Evolutionary conservation across 92 coral and sea anemone species (phyloP).

Genomic region (Pocillopora meandrina): DNA sequence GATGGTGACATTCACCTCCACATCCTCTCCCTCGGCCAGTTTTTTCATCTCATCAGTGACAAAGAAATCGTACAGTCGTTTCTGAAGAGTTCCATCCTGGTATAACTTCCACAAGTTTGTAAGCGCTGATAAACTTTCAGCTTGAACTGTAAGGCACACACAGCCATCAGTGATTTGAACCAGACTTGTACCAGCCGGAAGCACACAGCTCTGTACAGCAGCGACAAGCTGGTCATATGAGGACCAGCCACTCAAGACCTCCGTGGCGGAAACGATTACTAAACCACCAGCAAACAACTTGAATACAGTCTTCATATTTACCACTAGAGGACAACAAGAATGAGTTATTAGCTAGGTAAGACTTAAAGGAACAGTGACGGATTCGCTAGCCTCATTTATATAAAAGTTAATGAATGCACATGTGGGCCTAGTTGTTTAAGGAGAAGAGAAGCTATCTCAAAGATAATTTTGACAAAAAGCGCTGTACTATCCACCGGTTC

Average conservation of each 20-base stretch:
- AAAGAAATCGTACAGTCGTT: constrained; percentile 10
- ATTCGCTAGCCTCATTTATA: too few relatives aligned
- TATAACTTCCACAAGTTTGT: constrained; percentile 24
- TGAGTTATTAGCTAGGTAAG: too few relatives aligned
- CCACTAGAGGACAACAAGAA: background rate
- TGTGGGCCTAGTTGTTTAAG: too few relatives aligned
- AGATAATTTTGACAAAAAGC: too few relatives aligned
- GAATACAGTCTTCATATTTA: constrained; percentile 18
- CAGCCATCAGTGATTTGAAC: constrained; percentile 15
- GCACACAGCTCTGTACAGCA: constrained; percentile 18
- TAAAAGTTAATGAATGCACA: background rate
- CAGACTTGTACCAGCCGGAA: constrained; percentile 29
- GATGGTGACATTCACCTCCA: constrained; percentile 27
- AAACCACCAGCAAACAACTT: constrained; percentile 17
- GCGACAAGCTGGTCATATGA: constrained; percentile 15
- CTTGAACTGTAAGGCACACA: constrained; percentile 33
- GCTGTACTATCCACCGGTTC: too few relatives aligned
- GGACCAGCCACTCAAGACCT: constrained; percentile 14
- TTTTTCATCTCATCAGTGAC: constrained; percentile 20
- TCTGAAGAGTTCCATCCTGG: constrained; percentile 30
- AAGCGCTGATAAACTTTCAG: constrained; percentile 32
- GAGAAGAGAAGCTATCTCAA: too few relatives aligned
- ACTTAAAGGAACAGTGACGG: background rate
- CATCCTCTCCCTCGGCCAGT: constrained; percentile 17
- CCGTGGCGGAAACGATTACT: background rate